Conservation (phyloP, 2,888 invertebrate species). For the Pteria penguin region DNA sequence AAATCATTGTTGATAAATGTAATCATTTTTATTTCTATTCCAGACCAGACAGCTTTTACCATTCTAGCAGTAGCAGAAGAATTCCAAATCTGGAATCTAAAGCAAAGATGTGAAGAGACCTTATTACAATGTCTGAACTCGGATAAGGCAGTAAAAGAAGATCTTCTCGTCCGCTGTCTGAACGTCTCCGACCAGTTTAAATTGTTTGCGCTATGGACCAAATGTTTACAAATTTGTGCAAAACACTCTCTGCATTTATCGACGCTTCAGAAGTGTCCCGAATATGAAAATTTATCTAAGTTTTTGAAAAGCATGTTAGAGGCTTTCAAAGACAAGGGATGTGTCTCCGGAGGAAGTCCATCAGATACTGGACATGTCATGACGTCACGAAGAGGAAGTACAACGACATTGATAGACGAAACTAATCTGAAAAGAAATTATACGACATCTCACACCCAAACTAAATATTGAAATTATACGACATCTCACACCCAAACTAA, state of each 20-base stretch:
- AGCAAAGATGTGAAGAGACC: constrained; percentile 41
- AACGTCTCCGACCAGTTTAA: constrained; percentile 38
- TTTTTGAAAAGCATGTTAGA: constrained; percentile 44
- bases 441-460: constrained; percentile 25
- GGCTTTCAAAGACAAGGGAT: constrained; percentile 27
- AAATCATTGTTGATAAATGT: neutral
- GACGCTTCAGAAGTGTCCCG: constrained; percentile 21
- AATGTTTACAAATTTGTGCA: constrained; percentile 40
- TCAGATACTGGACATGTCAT: neutral
- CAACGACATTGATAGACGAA: constrained; percentile 24
- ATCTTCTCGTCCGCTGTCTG: constrained; percentile 32
- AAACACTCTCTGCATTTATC: constrained; percentile 16
- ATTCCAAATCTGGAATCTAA: constrained; percentile 43
- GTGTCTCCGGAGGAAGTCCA: neutral
- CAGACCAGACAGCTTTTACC: constrained; percentile 32
- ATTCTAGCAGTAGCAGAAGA: constrained; percentile 36
- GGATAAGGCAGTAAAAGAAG: constrained; percentile 33
- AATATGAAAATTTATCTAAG: constrained; percentile 35
- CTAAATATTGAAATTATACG: constrained; percentile 16
- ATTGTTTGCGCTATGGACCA: constrained; percentile 42
- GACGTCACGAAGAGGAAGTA: constrained; percentile 9
- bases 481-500: constrained; percentile 32
- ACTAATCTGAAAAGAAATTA: constrained; percentile 25
- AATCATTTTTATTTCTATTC: neutral
- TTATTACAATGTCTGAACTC: constrained; percentile 21